A percentile compares a stretch with the other conserved stretches of the same genome.
These are phyloP conservation scores for Holcopasites calliopsidis DNA, from an alignment of 1,140 invertebrate species.

Conservation along the genomic window DNA sequence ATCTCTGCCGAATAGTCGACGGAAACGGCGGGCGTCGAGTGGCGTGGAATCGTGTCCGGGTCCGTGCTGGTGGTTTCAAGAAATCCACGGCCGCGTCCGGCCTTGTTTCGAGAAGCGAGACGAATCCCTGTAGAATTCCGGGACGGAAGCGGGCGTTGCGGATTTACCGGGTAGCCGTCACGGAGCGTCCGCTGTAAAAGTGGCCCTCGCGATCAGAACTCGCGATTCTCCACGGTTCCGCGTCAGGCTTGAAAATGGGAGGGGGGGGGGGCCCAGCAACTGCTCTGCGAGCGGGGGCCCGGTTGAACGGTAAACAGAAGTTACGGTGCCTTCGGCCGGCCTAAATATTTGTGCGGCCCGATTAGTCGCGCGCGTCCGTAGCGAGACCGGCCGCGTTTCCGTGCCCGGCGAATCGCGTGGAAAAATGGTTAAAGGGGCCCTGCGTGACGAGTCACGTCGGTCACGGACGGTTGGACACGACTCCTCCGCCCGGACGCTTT, in stretches of 20 bases:
- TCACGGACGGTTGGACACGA: slow-evolving; percentile 16
- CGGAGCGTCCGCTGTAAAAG: slow-evolving; percentile 10
- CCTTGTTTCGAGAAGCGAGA: no score
- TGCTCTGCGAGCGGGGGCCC: slow-evolving; percentile 58
- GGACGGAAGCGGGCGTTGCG: slow-evolving; percentile 15
- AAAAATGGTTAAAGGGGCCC: slow-evolving; percentile 8
- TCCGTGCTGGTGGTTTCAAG: background rate
- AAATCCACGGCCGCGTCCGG: no score
- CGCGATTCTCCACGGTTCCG: slow-evolving; percentile 61
- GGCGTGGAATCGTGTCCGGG: background rate
- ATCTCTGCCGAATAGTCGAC: no score
- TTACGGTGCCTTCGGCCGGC: slow-evolving; percentile 10
- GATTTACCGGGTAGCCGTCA: slow-evolving; percentile 49
- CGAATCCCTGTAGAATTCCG: slow-evolving; percentile 28
- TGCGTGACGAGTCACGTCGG: slow-evolving; percentile 36
- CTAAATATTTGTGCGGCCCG: slow-evolving; percentile 69
- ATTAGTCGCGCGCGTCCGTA: slow-evolving; percentile 66
- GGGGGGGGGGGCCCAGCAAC: slow-evolving; percentile 60
- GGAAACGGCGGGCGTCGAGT: no score
- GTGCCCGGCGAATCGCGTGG: background rate
- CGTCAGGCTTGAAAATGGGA: slow-evolving; percentile 7
- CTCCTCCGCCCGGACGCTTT: slow-evolving; percentile 30
- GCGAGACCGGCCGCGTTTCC: slow-evolving; percentile 34
- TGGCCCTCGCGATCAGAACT: slow-evolving; percentile 57
- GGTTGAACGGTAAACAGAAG: slow-evolving; percentile 54